Conservation (phyloP, 2,113 vertebrate species). For the Anolis carolinensis region DNA sequence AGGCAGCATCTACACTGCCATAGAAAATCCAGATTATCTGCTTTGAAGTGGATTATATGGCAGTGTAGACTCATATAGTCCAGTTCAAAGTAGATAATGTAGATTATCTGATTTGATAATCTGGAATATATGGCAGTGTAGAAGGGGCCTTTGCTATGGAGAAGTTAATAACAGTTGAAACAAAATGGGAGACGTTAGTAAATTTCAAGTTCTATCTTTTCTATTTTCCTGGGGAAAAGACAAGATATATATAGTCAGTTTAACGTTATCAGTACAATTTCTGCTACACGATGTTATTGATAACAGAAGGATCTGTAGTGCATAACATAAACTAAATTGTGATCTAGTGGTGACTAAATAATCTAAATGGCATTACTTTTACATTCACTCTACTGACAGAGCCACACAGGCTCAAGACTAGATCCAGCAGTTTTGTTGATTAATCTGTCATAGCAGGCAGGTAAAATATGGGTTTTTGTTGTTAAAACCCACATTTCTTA, state of each 20-base stretch:
- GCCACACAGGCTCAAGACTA: neutral
- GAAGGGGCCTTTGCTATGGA: no score
- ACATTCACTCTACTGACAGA: neutral
- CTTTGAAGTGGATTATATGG: no score
- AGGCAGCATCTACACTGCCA: no score
- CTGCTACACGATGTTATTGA: neutral
- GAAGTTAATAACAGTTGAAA: neutral
- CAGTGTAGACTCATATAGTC: no score
- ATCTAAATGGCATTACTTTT: neutral
- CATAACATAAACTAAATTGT: neutral
- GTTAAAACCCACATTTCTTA: no score
- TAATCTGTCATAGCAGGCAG: neutral
- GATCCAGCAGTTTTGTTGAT: neutral
- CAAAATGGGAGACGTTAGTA: neutral
- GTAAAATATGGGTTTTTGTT: no score
- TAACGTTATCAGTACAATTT: neutral
- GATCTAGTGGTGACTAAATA: neutral
- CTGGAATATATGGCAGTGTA: no score
- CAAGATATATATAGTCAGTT: neutral
- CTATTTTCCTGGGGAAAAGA: neutral
- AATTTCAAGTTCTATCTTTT: neutral
- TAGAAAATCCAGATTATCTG: no score
- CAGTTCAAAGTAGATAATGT: no score
- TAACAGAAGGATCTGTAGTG: neutral
- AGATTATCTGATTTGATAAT: no score